Conservation (phyloP, 1,140 invertebrate genomes). For the Drosophila serrata region DNA sequence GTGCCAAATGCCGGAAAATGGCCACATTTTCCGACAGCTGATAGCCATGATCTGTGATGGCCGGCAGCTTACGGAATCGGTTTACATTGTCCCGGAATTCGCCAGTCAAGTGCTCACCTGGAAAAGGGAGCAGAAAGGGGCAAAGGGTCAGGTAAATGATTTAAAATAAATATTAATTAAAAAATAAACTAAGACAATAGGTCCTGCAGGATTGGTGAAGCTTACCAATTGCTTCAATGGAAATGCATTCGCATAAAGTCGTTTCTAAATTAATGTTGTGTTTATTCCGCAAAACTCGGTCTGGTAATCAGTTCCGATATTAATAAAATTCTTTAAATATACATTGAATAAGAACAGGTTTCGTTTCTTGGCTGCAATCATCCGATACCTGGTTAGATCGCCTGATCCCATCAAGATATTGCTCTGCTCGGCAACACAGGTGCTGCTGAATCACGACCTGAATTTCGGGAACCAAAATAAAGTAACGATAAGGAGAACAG, state of each 20-base stretch:
- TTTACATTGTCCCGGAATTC: constrained; percentile 91
- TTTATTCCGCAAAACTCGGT: background rate
- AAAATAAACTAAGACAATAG: too few relatives aligned
- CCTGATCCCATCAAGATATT: constrained; percentile 31
- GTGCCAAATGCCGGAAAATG: constrained; percentile 87
- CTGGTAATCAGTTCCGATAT: background rate
- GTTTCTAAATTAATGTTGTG: background rate
- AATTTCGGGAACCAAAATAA: constrained; percentile 8
- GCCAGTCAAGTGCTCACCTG: constrained; percentile 90
- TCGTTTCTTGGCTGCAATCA: constrained; percentile 2
- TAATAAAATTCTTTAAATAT: background rate
- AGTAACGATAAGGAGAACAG: constrained; percentile 22
- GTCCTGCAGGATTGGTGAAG: too few relatives aligned
- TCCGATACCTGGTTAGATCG: constrained; percentile 19
- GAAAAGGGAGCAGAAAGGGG: too few relatives aligned
- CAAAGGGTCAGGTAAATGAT: too few relatives aligned
- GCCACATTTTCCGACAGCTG: constrained; percentile 91
- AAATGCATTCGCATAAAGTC: background rate
- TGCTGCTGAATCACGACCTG: constrained; percentile 2
- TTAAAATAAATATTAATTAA: too few relatives aligned
- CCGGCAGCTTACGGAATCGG: constrained; percentile 91
- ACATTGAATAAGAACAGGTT: background rate
- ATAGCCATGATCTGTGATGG: constrained; percentile 91
- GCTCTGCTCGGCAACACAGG: constrained; percentile 12
- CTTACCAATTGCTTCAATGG: background rate